Evolutionary conservation across 2,888 invertebrate species (phyloP), one percentile per base, ranked within the genome.

Genomic region (Anticlea derivata): DNA sequence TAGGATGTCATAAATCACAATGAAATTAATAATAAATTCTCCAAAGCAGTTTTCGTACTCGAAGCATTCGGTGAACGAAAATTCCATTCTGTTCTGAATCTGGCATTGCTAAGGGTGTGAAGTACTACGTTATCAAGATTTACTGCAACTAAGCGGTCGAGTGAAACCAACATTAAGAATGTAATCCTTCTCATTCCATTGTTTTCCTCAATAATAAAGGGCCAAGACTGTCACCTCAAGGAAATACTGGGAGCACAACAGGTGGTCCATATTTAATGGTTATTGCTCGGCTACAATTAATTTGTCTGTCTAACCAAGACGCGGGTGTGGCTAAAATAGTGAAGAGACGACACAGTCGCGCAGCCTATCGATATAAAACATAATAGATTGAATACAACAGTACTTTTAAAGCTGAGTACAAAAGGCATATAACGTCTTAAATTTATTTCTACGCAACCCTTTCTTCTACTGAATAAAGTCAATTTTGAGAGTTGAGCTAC

Each of bases 231-330:
- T 49, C 44, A 52, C 47, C 43, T 44, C 31, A 49, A 44, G 45
- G 54, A 48, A 61, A 61, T 58, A 63, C 47, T 55, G 49, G 31
- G 30, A 51, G 61, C 53, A 66, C 80, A 80, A 86, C 83, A 85
- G 79, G 83, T 82, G 75, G 79, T 72, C 68, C 61, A 83, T 83
- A 80, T 83, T 80, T 80, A 80, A 79, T 73, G 73, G 75, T 78
- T 74, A 79, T 74, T 74, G 72, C 71, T 72, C 64, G 72, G 68
- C 65, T 73, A 73, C 77, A 75, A 79, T 83, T 83, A 83, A 83
- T 84, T 83, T 82, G 72, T 78, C 70, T 67, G 66, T 67, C 68
- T 65, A 68, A 60, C 61, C 63, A 64, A 70, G 66, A 70, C 67
- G 65, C 59, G 64, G 50, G 60, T 47, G 61, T 68, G 58, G 56